Evolutionary conservation across 2,888 invertebrate species (phyloP).

Genomic region (Phengaris arion): DNA sequence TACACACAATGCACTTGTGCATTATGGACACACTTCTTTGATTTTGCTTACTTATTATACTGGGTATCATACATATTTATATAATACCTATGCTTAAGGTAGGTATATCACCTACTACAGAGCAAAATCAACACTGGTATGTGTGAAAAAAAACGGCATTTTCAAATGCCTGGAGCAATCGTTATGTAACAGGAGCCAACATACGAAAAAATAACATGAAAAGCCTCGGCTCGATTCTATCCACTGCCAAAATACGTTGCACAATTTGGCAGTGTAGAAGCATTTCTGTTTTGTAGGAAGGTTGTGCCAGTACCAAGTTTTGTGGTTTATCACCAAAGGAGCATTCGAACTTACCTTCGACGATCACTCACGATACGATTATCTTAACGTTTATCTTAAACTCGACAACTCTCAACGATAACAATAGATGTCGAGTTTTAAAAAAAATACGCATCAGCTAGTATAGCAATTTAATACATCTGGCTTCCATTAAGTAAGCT

Average conservation of each 20-base stretch:
- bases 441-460: not conserved
- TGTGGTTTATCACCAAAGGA: not conserved
- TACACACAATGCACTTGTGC: not conserved
- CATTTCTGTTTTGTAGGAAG: not conserved
- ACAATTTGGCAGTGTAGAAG: not conserved
- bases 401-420: not conserved
- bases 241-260: not conserved
- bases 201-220: not conserved
- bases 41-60: not conserved
- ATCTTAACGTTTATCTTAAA: conserved; percentile 34
- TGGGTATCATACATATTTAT: not conserved
- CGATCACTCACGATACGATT: conserved; percentile 29
- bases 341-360: conserved; percentile 25
- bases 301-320: not conserved
- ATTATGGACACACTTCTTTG: not conserved
- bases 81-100: too few relatives aligned
- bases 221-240: not conserved
- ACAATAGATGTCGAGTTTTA: not conserved
- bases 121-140: too few relatives aligned
- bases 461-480: too few relatives aligned
- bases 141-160: too few relatives aligned
- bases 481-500: too few relatives aligned
- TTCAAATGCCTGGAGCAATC: too few relatives aligned
- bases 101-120: too few relatives aligned
- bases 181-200: not conserved